A percentile compares a stretch with the other conserved stretches of the same genome.
Conservation (phyloP, 2,113 vertebrate species). For the Cyphomyrus discorhynchus region DNA sequence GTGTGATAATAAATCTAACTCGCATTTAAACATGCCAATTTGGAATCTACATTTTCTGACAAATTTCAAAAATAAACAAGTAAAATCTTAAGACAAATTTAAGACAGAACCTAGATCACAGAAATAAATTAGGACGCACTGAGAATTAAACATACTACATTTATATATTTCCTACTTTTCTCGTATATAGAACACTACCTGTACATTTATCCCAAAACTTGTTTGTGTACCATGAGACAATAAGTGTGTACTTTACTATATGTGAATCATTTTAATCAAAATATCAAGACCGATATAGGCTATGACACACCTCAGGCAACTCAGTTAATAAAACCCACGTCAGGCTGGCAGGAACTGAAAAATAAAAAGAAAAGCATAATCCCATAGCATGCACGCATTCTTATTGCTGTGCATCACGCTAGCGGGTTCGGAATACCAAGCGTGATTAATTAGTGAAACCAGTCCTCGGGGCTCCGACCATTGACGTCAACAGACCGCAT, state of each 20-base stretch:
- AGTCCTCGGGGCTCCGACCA: constrained; percentile 25
- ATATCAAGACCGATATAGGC: background rate
- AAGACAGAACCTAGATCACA: background rate
- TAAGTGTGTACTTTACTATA: background rate
- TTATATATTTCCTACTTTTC: background rate
- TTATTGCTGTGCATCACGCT: background rate
- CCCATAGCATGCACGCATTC: background rate
- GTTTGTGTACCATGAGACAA: background rate
- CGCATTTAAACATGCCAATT: background rate
- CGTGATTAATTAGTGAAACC: background rate
- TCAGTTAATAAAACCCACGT: background rate
- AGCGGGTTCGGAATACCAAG: background rate
- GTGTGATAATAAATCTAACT: background rate
- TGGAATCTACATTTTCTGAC: background rate
- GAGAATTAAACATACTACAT: background rate
- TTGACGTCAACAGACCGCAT: constrained; percentile 55
- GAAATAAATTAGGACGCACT: background rate
- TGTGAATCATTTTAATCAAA: background rate
- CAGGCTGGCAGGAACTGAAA: background rate
- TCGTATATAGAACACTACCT: background rate
- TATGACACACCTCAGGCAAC: background rate
- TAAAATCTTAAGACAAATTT: background rate
- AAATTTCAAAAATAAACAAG: background rate
- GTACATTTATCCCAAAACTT: background rate
- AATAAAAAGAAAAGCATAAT: background rate